Evolutionary conservation across 2,888 invertebrate genomes (phyloP), one percentile per base, ranked within the genome.

Genomic region (Ctena decussata): DNA sequence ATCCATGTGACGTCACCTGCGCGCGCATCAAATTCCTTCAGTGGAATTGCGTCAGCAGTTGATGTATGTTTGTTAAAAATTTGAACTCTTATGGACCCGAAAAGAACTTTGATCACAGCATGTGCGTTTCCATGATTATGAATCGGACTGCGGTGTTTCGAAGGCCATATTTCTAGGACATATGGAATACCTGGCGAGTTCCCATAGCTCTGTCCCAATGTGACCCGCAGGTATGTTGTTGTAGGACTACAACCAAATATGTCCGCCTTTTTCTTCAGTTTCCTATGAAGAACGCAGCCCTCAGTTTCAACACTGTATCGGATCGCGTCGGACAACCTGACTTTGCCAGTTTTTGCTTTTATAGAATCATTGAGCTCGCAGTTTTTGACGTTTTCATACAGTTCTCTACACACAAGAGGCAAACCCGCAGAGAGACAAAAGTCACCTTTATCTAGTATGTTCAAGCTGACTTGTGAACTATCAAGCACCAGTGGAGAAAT

Each of bases 91-190:
- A 78, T 70, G 27, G 49, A 37, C 18, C 71, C 72, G 32, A 49
- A 71, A 18, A 78, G 39, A 32, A 78, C 70, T 49, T 71, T 78
- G 21, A 78, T 71, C 0, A 71, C 71, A n/a, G 78, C 71, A 37
- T 70, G 46, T 32, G 78, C 49, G 70, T 78, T 78, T 0, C 78
- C 78, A 78, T 71, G 71, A 53, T 78, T 70, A 71, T 78, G 78
- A 21, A 78, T 78, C 18, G 77, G 77, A 41, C 77, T 77, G 39
- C 41, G 30, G 32, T 77, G 65, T 0, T 32, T 32, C 24, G 60
- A 24, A 3, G 77, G 77, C 77, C 77, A 77, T 21, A 77, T 77
- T 44, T 77, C 77, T 15, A 77, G 44, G 35, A 78, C 78, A 27
- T 78, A 78, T 0, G 78, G 78, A 21, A 71, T 65, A 2, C 65